Conservation (phyloP, 2,113 vertebrate genomes). For the Syngnathus typhle region DNA sequence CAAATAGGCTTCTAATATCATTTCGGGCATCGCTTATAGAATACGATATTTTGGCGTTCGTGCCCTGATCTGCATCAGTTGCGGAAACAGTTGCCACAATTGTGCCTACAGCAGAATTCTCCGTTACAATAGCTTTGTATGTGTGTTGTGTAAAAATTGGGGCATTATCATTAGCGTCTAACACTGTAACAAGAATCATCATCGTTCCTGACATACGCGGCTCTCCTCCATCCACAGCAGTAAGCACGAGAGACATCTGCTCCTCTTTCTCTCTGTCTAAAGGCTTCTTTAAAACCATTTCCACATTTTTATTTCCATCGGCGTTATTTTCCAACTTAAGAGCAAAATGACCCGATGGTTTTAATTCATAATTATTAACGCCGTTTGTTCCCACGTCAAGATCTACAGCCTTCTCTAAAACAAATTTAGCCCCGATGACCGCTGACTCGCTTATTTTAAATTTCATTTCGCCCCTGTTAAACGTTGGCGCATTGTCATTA, state of each 20-base stretch:
- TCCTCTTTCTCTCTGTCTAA: slow-evolving; percentile 69
- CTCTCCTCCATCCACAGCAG: slow-evolving; percentile 70
- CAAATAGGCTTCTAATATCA: slow-evolving; percentile 31
- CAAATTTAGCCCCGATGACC: slow-evolving; percentile 34
- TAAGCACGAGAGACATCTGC: slow-evolving; percentile 44
- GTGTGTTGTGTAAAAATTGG: slow-evolving; percentile 59
- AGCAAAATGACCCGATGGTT: slow-evolving; percentile 57
- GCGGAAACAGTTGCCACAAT: slow-evolving; percentile 59
- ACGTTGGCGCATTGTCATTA: slow-evolving; percentile 40
- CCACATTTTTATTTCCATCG: slow-evolving; percentile 66
- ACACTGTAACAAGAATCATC: slow-evolving; percentile 64
- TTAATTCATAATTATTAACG: slow-evolving; percentile 61
- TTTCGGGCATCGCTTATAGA: slow-evolving; percentile 27
- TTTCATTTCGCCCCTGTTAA: slow-evolving; percentile 27
- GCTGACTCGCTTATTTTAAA: slow-evolving; percentile 8
- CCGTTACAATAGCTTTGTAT: slow-evolving; percentile 66
- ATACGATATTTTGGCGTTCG: slow-evolving; percentile 46
- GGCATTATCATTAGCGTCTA: slow-evolving; percentile 60
- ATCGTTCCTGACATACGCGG: slow-evolving; percentile 69
- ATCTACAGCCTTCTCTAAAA: not conserved
- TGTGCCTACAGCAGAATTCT: slow-evolving; percentile 66
- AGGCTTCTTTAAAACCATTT: slow-evolving; percentile 68
- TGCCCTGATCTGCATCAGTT: slow-evolving; percentile 66
- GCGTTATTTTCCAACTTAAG: slow-evolving; percentile 49
- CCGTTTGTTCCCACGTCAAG: slow-evolving; percentile 44